A percentile compares a stretch with the other conserved stretches of the same genome.
Evolutionary conservation across 2,113 vertebrate species (phyloP).

Genomic region (Poecile atricapillus): DNA sequence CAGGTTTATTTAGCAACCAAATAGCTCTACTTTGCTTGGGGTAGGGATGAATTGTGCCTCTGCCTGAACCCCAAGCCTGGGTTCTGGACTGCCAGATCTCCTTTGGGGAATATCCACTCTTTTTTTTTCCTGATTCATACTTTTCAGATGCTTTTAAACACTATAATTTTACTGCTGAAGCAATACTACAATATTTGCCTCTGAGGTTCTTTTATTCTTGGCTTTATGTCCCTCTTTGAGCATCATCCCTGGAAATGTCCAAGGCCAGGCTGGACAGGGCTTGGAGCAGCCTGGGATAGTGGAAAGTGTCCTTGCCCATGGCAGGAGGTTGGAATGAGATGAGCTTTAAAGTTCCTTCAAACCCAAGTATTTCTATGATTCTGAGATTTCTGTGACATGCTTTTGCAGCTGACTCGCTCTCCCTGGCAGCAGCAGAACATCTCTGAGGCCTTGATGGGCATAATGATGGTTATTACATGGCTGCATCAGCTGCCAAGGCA

Average conservation of each 20-base stretch:
- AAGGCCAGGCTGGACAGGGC: neutral
- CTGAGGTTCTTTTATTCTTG: neutral
- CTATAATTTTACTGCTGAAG: neutral
- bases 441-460: neutral
- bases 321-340: neutral
- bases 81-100: neutral
- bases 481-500: neutral
- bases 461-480: rapidly evolving
- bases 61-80: neutral
- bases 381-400: neutral
- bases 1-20: neutral
- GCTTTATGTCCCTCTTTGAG: neutral
- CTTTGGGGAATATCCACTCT: neutral
- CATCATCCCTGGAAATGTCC: neutral
- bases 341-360: neutral
- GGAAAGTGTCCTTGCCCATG: neutral
- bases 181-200: neutral
- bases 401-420: neutral
- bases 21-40: neutral
- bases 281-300: neutral
- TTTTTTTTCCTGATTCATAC: neutral
- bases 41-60: neutral
- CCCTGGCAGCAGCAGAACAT: neutral
- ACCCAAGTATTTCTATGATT: neutral
- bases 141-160: neutral